Evolutionary conservation across 2,113 vertebrate genomes (phyloP), one percentile per base, ranked within the genome.

Genomic region (Raja brachyura): DNA sequence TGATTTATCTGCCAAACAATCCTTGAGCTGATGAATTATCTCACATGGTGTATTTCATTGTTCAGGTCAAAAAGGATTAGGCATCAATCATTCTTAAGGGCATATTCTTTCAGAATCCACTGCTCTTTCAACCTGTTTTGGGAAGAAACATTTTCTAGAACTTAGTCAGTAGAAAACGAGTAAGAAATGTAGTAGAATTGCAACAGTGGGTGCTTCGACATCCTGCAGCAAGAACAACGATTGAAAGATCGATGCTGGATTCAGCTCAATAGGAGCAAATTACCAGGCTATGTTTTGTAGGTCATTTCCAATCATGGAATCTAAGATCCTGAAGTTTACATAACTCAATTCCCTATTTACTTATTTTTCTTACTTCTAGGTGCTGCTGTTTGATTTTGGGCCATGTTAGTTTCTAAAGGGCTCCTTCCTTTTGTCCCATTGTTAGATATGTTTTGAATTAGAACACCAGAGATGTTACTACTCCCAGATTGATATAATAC

Each of bases 391-490:
- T 86, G 56, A 63, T n/a, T 63, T 86, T 8, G 61, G 56, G 48
- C 28, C 28, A 28, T 63, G 81, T 11, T 11, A 25, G 10, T 61
- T n/a, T 86, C 9, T n/a, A 86, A 86, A 61, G 81, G 56, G 11
- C 48, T 83, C 48, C 56, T 83, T 48, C 1, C 28, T 59, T 86
- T 61, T 86, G 83, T 13, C 56, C 31, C 83, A 16, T 28, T 86
- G 83, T 86, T 63, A 59, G 83, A 86, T 63, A 63, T 28, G 33
- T 59, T 31, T 86, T 86, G 28, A 63, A 86, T 86, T 13, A 86
- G 83, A 86, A 86, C 25, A 63, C 83, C 14, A 6, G 83, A 63
- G 14, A 86, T 61, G 56, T 63, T 86, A 63, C 83, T 63, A 31
- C 48, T 63, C 56, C 13, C 28, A 86, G 28, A 14, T 61, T 86